Conservation (phyloP, 2,113 vertebrate species). For the Hydrochoerus hydrochaeris region DNA sequence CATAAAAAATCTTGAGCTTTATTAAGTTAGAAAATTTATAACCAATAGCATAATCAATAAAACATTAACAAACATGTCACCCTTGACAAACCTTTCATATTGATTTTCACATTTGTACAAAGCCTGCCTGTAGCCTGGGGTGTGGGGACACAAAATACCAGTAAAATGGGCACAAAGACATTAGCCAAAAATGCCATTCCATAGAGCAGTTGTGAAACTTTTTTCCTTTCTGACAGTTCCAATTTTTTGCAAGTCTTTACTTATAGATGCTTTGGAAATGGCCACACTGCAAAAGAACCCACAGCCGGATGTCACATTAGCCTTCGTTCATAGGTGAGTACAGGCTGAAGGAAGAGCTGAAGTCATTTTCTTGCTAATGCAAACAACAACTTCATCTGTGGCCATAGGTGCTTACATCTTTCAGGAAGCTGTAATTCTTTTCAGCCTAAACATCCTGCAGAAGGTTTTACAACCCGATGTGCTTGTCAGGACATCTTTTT, state of each 20-base stretch:
- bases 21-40: slow-evolving; percentile 88
- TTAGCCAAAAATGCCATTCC: background rate
- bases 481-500: background rate
- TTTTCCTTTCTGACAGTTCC: background rate
- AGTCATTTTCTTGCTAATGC: background rate
- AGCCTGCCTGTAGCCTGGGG: slow-evolving; percentile 60
- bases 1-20: slow-evolving; percentile 80
- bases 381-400: background rate
- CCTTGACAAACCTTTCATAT: slow-evolving; percentile 82
- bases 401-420: background rate
- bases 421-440: background rate
- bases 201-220: background rate
- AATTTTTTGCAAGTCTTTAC: background rate
- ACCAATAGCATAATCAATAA: slow-evolving; percentile 86
- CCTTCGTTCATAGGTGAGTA: background rate
- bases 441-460: background rate
- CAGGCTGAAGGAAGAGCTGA: background rate
- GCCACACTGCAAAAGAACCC: background rate
- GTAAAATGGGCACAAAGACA: background rate
- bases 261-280: background rate
- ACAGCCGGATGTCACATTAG: background rate
- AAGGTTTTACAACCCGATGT: background rate
- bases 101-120: slow-evolving; percentile 84
- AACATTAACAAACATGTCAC: slow-evolving; percentile 86
- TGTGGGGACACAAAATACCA: background rate